Evolutionary conservation across 2,797 vertebrate species (phyloP), one percentile per base, ranked within the genome.

Genomic region (Esox masquinongy): DNA sequence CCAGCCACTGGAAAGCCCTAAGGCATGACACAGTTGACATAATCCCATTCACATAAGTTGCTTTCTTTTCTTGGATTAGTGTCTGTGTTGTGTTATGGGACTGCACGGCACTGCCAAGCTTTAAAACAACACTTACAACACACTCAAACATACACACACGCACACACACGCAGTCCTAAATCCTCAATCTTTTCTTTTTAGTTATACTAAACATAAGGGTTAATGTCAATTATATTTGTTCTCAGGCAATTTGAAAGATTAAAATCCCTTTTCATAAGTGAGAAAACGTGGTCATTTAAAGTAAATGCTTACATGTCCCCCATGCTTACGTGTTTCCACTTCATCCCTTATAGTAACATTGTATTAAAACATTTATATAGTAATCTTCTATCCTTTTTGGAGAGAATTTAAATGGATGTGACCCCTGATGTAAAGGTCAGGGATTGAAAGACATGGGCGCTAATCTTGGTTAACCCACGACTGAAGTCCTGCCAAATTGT

Each of bases 1-100:
- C 34, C 59, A 26, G 56, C 19, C 61, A 64, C 31, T 29, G 66
- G 64, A 80, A 90, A 91, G 79, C 88, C 77, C 68, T 3, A 76
- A 80, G 29, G 77, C 74, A 68, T 87, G 86, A 88, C 49, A 5
- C n/a, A 59, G n/a, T 59, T 11, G 53, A 59, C 53, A 59, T 9
- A 59, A 16, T 59, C 53, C 53, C 19, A 59, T n/a, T 59, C 53
- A 59, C n/a, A 59, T 19, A 59, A 59, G 53, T 59, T 16, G 79
- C 74, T 56, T 77, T n/a, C 73, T 5, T 49, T 61, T 31, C 71
- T 59, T 24, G 43, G 36, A 2, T 50, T 72, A 53, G 16, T 39
- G 14, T n/a, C 63, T 14, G 5, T 22, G 63, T 59, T 51, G 22
- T 39, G 50, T 59, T 8, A 77, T 50, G 36, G 67, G 24, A 24